These are phyloP conservation scores for Catostomus latipinnis DNA, from an alignment of 2,797 vertebrate genomes.

Conservation along the genomic window DNA sequence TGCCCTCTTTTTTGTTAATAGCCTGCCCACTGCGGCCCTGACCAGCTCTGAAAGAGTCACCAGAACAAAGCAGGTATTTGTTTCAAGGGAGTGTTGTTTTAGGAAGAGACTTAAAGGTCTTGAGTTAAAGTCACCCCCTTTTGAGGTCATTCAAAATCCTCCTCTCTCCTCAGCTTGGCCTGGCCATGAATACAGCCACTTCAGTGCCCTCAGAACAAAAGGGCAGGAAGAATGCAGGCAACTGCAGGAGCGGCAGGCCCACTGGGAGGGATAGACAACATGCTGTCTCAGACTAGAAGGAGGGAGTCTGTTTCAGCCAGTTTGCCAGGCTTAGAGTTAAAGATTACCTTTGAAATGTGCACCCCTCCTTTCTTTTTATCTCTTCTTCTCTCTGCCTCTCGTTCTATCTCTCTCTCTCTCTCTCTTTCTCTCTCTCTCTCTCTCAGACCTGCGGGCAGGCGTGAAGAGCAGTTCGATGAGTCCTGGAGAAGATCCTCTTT, in stretches of 20 bases:
- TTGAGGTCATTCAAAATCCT: slow-evolving; percentile 73
- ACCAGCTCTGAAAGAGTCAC: slow-evolving; percentile 52
- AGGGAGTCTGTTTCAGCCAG: slow-evolving; percentile 73
- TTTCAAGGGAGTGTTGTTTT: slow-evolving; percentile 74
- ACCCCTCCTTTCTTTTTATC: slow-evolving; percentile 60
- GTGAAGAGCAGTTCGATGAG: slow-evolving; percentile 75
- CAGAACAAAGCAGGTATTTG: slow-evolving; percentile 73
- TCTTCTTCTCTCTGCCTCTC: slow-evolving; percentile 48
- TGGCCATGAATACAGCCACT: slow-evolving; percentile 78
- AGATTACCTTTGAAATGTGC: slow-evolving; percentile 85
- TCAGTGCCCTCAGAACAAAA: slow-evolving; percentile 75
- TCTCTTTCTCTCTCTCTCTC: slow-evolving; percentile 44
- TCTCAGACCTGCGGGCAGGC: slow-evolving; percentile 77
- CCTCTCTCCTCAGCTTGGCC: slow-evolving; percentile 72
- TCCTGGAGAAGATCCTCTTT: slow-evolving; percentile 80
- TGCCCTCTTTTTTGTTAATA: slow-evolving; percentile 33
- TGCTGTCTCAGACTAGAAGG: slow-evolving; percentile 73
- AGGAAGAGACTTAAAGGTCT: slow-evolving; percentile 70
- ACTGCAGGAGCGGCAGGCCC: slow-evolving; percentile 45
- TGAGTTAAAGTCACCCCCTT: slow-evolving; percentile 73
- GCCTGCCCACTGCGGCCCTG: slow-evolving; percentile 26
- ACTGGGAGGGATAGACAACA: slow-evolving; percentile 74
- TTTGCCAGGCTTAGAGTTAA: slow-evolving; percentile 83
- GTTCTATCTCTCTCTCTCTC: slow-evolving; percentile 1
- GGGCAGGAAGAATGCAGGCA: slow-evolving; percentile 59